A percentile compares a stretch with the other conserved stretches of the same genome.
These are phyloP conservation scores for Oreortyx pictus DNA, from an alignment of 2,797 vertebrate genomes.

Conservation along the genomic window DNA sequence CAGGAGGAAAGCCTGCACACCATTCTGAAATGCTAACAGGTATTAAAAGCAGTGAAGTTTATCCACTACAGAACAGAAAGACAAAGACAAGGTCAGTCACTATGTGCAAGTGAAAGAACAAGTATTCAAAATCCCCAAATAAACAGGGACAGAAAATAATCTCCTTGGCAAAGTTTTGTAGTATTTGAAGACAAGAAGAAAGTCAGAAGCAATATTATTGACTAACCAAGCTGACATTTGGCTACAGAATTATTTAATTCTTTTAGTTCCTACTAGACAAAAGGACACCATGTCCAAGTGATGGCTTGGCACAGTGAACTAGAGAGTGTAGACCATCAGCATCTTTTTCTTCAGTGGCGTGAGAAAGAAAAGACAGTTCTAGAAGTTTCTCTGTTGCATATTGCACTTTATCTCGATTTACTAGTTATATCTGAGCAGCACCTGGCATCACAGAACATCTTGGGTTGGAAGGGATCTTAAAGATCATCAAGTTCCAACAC, in stretches of 20 bases:
- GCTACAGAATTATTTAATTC: background rate
- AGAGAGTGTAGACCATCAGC: background rate
- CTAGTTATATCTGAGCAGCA: background rate
- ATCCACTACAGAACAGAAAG: slow-evolving; percentile 25
- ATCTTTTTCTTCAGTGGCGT: background rate
- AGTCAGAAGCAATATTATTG: slow-evolving; percentile 23
- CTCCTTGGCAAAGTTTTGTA: slow-evolving; percentile 40
- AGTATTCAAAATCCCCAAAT: slow-evolving; percentile 37
- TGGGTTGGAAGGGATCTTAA: no score
- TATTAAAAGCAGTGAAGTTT: slow-evolving; percentile 54
- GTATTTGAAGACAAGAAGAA: slow-evolving; percentile 42
- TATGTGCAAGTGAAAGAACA: background rate
- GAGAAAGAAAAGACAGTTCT: background rate
- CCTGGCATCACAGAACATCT: background rate
- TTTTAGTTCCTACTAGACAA: background rate
- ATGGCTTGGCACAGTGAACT: background rate
- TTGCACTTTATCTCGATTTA: background rate
- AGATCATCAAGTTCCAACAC: background rate
- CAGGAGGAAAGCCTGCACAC: background rate
- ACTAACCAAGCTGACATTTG: slow-evolving; percentile 56
- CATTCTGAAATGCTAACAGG: background rate
- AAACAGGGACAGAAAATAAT: slow-evolving; percentile 50
- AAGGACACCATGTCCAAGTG: background rate
- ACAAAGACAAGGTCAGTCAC: slow-evolving; percentile 47
- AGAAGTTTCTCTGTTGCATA: background rate